A percentile compares a stretch with the other conserved stretches of the same genome.
These are phyloP conservation scores for Manis javanica DNA, from an alignment of 2,797 vertebrate genomes.

Conservation along the genomic window DNA sequence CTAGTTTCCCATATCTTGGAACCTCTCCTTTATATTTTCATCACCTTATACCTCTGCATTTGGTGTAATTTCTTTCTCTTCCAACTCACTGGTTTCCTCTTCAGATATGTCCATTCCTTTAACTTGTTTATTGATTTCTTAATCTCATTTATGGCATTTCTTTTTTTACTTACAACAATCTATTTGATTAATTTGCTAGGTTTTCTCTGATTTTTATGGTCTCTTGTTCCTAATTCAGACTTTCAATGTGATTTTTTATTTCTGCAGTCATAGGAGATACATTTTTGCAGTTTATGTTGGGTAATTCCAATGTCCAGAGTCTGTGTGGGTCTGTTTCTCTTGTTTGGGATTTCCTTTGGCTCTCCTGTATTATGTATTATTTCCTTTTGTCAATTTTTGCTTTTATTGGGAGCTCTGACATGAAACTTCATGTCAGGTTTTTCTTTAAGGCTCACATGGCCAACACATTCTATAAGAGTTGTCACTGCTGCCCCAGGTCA, in stretches of 20 bases:
- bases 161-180: background rate
- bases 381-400: slow-evolving; percentile 1
- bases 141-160: background rate
- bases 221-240: background rate
- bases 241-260: background rate
- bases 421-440: background rate
- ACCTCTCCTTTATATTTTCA: background rate
- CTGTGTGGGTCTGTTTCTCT: background rate
- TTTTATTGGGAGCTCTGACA: background rate
- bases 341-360: background rate
- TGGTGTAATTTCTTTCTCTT: background rate
- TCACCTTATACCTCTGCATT: background rate
- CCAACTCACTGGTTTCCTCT: background rate
- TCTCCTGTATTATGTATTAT: background rate
- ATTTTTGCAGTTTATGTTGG: background rate
- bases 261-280: background rate
- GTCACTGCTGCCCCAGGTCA: too few species aligned
- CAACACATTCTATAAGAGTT: background rate
- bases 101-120: background rate
- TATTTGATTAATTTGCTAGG: background rate
- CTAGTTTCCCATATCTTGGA: background rate
- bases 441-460: background rate
- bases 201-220: background rate
- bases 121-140: background rate
- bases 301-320: background rate